Conservation (phyloP, 2,888 invertebrate genomes). For the Amphiduros pacificus region DNA sequence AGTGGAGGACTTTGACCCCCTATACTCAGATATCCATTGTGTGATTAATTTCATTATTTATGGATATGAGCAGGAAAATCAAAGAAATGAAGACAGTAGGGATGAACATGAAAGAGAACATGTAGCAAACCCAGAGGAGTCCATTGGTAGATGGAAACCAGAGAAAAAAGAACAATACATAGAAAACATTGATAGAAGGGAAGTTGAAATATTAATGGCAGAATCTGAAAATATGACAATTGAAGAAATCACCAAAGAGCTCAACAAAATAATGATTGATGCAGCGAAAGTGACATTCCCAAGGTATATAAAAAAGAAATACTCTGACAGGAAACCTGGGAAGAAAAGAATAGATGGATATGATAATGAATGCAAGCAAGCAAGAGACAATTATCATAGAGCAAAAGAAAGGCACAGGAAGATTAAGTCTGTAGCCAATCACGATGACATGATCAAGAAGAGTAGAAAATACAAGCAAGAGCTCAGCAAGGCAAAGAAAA, state of each 20-base stretch:
- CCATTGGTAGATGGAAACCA: not conserved
- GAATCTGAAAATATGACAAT: not conserved
- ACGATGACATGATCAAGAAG: not conserved
- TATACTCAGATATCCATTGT: not conserved
- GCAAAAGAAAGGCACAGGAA: not conserved
- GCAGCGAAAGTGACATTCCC: not conserved
- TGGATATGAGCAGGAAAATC: not conserved
- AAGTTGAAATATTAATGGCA: not conserved
- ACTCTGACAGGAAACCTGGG: not conserved
- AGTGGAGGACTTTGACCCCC: not conserved
- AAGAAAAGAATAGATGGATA: not conserved
- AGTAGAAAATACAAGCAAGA: not conserved
- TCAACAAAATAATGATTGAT: not conserved
- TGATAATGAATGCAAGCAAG: not conserved
- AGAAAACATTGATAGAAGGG: not conserved
- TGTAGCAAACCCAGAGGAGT: not conserved
- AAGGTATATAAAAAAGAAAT: no score
- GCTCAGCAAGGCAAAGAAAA: not conserved
- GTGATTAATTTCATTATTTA: not conserved
- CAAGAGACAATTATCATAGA: not conserved
- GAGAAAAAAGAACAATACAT: not conserved
- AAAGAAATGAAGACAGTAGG: not conserved
- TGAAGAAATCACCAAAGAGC: not conserved
- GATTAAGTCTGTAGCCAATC: not conserved
- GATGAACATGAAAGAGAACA: not conserved